phyloP scores from a whole-genome alignment of 2,113 vertebrate species.

The Syrmaticus mikado region DNA sequence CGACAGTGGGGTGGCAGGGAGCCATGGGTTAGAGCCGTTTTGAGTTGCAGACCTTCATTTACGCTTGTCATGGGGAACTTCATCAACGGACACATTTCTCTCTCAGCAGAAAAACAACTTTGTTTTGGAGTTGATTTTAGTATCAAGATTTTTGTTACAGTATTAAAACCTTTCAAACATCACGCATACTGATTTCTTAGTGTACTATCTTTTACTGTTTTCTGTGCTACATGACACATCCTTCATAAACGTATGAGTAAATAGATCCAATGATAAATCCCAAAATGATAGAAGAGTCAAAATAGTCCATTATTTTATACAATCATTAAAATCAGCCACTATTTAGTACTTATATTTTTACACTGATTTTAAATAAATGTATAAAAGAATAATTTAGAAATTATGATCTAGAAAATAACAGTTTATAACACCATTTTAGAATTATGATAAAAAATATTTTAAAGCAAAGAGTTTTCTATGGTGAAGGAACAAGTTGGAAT shows the following conservation, averaged over 20 bases:
- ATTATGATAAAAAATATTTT: neutral
- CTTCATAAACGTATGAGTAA: neutral
- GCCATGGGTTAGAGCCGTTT: accelerated
- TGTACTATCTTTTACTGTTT: neutral
- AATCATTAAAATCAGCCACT: neutral
- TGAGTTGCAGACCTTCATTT: neutral
- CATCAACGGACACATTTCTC: neutral
- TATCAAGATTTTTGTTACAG: neutral
- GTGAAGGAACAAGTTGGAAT: neutral
- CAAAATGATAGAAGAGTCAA: neutral
- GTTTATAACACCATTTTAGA: neutral
- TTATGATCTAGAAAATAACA: neutral
- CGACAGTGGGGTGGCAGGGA: accelerated
- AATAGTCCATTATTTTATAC: neutral
- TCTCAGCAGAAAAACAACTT: neutral
- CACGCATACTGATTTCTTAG: neutral
- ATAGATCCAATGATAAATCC: neutral
- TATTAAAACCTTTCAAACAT: neutral
- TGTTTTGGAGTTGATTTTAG: neutral
- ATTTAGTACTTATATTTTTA: neutral
- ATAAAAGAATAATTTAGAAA: neutral
- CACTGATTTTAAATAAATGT: neutral
- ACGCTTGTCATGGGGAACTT: neutral
- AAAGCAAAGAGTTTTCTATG: neutral
- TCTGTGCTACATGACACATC: neutral